Evolutionary conservation across 2,797 vertebrate species (phyloP).

Genomic region (Periophthalmus magnuspinnatus): DNA sequence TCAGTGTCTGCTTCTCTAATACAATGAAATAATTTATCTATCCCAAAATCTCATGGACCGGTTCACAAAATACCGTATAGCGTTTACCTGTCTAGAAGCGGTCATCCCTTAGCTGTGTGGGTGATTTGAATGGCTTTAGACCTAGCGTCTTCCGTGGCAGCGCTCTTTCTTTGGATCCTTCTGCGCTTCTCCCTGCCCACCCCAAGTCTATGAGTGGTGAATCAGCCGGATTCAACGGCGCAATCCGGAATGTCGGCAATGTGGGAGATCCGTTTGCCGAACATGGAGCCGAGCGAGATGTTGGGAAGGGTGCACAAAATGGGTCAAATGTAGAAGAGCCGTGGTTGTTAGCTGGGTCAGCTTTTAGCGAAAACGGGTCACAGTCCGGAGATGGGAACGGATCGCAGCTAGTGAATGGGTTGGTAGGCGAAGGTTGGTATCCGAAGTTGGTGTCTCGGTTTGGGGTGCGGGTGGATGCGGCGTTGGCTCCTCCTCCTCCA

Average conservation of each 20-base stretch:
- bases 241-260: slow-evolving; percentile 68
- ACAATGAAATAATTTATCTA: neutral
- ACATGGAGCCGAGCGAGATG: slow-evolving; percentile 79
- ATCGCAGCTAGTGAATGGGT: slow-evolving; percentile 78
- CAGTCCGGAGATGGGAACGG: slow-evolving; percentile 79
- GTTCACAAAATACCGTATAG: neutral
- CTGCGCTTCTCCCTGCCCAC: slow-evolving; percentile 67
- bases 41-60: neutral
- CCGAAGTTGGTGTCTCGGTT: slow-evolving; percentile 58
- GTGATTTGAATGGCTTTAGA: slow-evolving; percentile 80
- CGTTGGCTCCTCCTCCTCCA: slow-evolving; percentile 51
- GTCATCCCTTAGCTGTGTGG: slow-evolving; percentile 73
- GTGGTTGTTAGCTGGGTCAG: slow-evolving; percentile 54
- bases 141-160: slow-evolving; percentile 71
- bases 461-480: slow-evolving; percentile 39
- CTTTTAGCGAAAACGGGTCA: slow-evolving; percentile 77
- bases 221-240: slow-evolving; percentile 69
- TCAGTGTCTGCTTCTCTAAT: slow-evolving; percentile 5
- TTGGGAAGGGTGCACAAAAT: slow-evolving; percentile 73
- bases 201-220: slow-evolving; percentile 75
- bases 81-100: slow-evolving; percentile 61
- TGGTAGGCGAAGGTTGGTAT: slow-evolving; percentile 75
- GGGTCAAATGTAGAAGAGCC: slow-evolving; percentile 72
- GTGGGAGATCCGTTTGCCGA: slow-evolving; percentile 79
- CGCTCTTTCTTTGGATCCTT: slow-evolving; percentile 75